Conservation (phyloP, 2,888 invertebrate genomes). For the Dryadula phaetusa region DNA sequence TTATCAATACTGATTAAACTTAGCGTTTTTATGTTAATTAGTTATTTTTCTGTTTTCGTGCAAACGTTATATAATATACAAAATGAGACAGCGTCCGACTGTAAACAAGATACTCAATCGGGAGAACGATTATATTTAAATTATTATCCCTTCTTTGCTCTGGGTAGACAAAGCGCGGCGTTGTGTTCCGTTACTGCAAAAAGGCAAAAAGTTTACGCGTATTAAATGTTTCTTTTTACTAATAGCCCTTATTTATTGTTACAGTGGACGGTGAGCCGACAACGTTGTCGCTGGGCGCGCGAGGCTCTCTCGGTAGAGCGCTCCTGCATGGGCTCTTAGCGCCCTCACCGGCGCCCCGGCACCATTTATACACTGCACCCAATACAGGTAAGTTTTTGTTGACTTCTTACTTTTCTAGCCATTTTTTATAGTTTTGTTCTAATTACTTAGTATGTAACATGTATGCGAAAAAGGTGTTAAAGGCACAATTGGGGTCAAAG, state of each 20-base stretch:
- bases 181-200: too few species aligned
- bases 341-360: conserved; percentile 79
- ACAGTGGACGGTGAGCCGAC: conserved; percentile 85
- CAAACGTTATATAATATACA: background rate
- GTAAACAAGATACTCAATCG: too few species aligned
- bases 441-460: too few species aligned
- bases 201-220: too few species aligned
- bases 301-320: conserved; percentile 78
- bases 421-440: too few species aligned
- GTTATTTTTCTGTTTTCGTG: background rate
- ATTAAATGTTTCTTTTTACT: background rate
- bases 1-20: conserved; percentile 4
- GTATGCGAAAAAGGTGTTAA: too few species aligned
- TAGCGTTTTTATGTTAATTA: background rate
- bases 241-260: conserved; percentile 51
- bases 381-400: conserved; percentile 83
- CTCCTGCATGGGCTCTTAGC: conserved; percentile 87
- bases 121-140: too few species aligned
- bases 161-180: too few species aligned
- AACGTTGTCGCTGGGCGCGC: conserved; percentile 81
- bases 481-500: too few species aligned
- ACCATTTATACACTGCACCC: conserved; percentile 85
- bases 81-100: too few species aligned
- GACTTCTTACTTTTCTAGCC: background rate
- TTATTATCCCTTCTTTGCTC: too few species aligned